Conservation (phyloP, 2,113 vertebrate genomes). For the Oenanthe melanoleuca region DNA sequence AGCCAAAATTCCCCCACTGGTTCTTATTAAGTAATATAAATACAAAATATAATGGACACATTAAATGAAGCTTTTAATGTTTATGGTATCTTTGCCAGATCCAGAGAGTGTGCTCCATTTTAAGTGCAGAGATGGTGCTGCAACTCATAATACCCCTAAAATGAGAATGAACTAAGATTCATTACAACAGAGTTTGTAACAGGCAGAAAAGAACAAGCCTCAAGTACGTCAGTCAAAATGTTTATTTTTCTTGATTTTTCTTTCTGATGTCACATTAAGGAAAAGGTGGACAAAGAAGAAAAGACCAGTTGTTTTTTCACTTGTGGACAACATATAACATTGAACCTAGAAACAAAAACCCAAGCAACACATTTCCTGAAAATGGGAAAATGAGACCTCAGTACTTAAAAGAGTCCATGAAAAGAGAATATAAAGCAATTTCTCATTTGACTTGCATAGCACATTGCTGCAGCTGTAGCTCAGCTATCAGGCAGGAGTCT, state of each 20-base stretch:
- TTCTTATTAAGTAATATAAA: not conserved
- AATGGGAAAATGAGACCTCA: not conserved
- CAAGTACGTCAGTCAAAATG: not conserved
- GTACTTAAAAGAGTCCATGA: not conserved
- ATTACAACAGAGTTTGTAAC: not conserved
- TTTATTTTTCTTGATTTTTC: not conserved
- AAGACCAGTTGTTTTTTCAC: not conserved
- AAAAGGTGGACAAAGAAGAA: not conserved
- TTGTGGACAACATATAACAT: not conserved
- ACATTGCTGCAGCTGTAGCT: not conserved
- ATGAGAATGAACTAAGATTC: conserved; percentile 12
- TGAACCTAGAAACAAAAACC: not conserved
- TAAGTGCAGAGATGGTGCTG: not conserved
- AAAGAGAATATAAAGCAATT: conserved; percentile 8
- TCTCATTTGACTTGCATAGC: not conserved
- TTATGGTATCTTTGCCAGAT: not conserved
- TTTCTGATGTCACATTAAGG: not conserved
- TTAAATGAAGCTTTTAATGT: not conserved
- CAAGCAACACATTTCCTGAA: not conserved
- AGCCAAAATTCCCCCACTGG: not conserved
- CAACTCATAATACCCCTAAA: not conserved
- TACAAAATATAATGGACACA: not conserved
- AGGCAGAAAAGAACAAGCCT: not conserved
- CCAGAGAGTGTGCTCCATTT: not conserved
- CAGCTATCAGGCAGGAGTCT: not conserved